Percentiles rank a stretch among this genome's conserved stretches.
phyloP scores from a whole-genome alignment of 2,797 vertebrate species.

The Chelonia mydas region DNA sequence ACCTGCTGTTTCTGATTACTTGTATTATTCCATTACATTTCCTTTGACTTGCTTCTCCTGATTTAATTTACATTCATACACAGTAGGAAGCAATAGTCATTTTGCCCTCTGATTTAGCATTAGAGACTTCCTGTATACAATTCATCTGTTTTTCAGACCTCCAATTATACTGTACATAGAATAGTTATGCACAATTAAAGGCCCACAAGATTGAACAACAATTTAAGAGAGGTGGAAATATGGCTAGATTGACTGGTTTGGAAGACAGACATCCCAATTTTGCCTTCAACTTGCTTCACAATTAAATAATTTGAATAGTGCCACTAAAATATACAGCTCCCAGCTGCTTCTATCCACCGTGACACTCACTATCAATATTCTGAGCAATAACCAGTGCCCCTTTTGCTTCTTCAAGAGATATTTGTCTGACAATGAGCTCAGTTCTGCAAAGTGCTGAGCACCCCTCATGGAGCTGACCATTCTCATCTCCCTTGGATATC shows the following conservation, averaged over 20 bases:
- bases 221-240: not conserved
- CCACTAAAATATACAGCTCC: not conserved
- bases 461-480: not conserved
- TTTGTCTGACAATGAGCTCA: not conserved
- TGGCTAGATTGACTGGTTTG: not conserved
- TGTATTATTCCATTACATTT: not conserved
- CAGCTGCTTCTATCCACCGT: not conserved
- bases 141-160: not conserved
- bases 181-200: not conserved
- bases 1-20: conserved; percentile 1
- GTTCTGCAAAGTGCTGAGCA: not conserved
- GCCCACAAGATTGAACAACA: rapidly evolving
- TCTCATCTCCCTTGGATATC: not conserved
- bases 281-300: not conserved
- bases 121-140: not conserved
- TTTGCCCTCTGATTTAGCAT: conserved; percentile 40
- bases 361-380: not conserved
- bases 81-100: not conserved
- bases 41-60: conserved; percentile 21
- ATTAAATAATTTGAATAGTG: not conserved
- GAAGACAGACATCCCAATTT: not conserved
- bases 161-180: rapidly evolving
- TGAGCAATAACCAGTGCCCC: not conserved
- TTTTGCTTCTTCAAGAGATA: not conserved
- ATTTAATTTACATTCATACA: conserved; percentile 46